Conservation (phyloP, 2,888 invertebrate genomes). For the Dyspetes luteomarginatus region DNA sequence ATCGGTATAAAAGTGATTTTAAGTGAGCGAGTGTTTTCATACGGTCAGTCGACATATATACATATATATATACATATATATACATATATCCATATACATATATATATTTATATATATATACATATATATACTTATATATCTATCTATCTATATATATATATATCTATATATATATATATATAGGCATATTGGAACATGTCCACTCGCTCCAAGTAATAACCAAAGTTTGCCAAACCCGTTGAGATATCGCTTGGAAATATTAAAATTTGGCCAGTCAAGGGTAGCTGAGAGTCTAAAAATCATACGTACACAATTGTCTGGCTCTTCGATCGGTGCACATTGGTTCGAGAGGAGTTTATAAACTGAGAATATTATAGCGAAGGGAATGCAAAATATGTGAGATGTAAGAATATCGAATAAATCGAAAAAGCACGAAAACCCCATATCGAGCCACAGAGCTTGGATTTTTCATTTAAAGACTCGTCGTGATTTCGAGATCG, state of each 20-base stretch:
- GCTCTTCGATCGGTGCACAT: constrained; percentile 10
- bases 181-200: neutral
- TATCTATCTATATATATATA: no score
- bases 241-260: constrained; percentile 80
- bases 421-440: constrained; percentile 34
- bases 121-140: no score
- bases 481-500: constrained; percentile 34
- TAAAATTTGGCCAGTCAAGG: constrained; percentile 75
- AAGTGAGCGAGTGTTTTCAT: constrained; percentile 74
- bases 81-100: no score
- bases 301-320: neutral
- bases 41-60: constrained; percentile 24
- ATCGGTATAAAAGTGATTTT: constrained; percentile 79
- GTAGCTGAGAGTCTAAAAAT: constrained; percentile 38
- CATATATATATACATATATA: no score
- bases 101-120: no score
- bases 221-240: constrained; percentile 72
- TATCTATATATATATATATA: no score
- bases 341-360: no score
- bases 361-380: constrained; percentile 24
- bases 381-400: constrained; percentile 2
- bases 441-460: neutral
- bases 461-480: constrained; percentile 36
- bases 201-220: constrained; percentile 68
- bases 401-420: constrained; percentile 35